These are phyloP conservation scores for Sus scrofa DNA, from an alignment of 2,113 vertebrate species.

Conservation along the genomic window T2T-Sscrofa CM000817.6:130577501-130578000, in stretches of 20 bases:
- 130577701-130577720: neutral
- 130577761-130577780: neutral
- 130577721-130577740: neutral
- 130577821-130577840: neutral
- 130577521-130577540: neutral
- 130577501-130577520: neutral
- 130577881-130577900: neutral
- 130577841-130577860: neutral
- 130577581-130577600: neutral
- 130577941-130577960: neutral
- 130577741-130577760: no score
- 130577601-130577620: neutral
- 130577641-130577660: neutral
- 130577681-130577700: neutral
- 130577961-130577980: neutral
- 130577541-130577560: neutral
- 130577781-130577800: neutral
- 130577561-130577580: neutral
- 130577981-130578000: neutral
- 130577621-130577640: neutral
- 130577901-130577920: fast-evolving
- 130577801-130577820: neutral
- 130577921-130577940: neutral
- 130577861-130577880: neutral
- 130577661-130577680: neutral